Evolutionary conservation across 2,888 invertebrate species (phyloP).

Genomic region (Neoascia interrupta): DNA sequence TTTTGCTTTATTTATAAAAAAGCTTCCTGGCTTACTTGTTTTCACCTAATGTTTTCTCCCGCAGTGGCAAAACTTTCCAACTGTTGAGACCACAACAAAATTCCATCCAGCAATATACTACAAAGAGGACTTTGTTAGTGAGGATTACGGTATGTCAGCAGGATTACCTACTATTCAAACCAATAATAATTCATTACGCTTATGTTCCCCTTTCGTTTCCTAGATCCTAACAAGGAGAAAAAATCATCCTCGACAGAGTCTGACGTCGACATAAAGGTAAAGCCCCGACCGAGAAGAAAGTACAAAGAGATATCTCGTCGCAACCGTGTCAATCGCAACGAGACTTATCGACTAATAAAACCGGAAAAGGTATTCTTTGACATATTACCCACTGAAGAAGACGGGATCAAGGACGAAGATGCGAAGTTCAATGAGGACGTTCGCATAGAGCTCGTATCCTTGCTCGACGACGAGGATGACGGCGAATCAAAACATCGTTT

Average conservation of each 20-base stretch:
- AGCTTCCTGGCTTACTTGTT: background rate
- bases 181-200: background rate
- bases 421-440: slow-evolving; percentile 65
- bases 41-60: background rate
- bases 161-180: slow-evolving; percentile 12
- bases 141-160: slow-evolving; percentile 75
- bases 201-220: background rate
- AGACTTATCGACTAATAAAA: slow-evolving; percentile 68
- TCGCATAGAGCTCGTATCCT: slow-evolving; percentile 70
- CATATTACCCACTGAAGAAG: slow-evolving; percentile 72
- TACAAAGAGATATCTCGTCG: slow-evolving; percentile 72
- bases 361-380: slow-evolving; percentile 75
- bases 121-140: slow-evolving; percentile 77
- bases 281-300: slow-evolving; percentile 58
- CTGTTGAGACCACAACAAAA: slow-evolving; percentile 71
- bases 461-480: slow-evolving; percentile 32
- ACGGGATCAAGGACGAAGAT: slow-evolving; percentile 62
- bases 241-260: slow-evolving; percentile 43
- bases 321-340: slow-evolving; percentile 45
- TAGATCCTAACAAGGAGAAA: slow-evolving; percentile 72
- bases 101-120: slow-evolving; percentile 77
- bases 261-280: background rate
- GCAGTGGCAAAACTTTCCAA: slow-evolving; percentile 74
- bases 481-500: slow-evolving; percentile 70
- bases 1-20: slow-evolving; percentile 1